Percentiles rank a stretch among this genome's conserved stretches.
Conservation (phyloP, 2,888 invertebrate species). For the Syrista parreyssii region DNA sequence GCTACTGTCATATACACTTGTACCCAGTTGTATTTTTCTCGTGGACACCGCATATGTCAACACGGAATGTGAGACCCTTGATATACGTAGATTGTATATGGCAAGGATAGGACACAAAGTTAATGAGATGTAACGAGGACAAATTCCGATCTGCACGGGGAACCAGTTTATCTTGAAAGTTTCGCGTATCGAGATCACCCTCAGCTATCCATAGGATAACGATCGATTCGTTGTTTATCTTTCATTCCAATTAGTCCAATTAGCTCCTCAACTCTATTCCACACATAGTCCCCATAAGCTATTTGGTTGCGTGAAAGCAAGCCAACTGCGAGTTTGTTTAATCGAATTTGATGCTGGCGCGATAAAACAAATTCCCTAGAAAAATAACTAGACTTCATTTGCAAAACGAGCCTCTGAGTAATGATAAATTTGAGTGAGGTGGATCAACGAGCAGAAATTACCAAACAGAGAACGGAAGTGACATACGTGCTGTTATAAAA, state of each 20-base stretch:
- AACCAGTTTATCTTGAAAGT: conserved; percentile 55
- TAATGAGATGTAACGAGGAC: conserved; percentile 60
- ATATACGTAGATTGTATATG: conserved; percentile 2
- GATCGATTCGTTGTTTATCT: conserved; percentile 8
- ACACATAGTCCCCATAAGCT: not conserved
- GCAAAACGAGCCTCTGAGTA: too few relatives aligned
- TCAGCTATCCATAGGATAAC: not conserved
- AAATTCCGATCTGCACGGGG: conserved; percentile 49
- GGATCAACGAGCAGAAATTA: not conserved
- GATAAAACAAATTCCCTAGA: not conserved
- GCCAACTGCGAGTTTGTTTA: not conserved
- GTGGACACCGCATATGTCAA: not conserved
- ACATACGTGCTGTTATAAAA: not conserved
- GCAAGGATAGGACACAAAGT: conserved; percentile 23
- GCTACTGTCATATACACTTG: not conserved
- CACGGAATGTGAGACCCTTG: conserved; percentile 3
- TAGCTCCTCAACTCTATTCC: not conserved
- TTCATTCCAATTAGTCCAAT: conserved; percentile 4
- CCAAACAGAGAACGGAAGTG: not conserved
- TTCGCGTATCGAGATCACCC: conserved; percentile 42
- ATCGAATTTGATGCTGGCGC: not conserved
- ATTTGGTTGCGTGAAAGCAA: not conserved
- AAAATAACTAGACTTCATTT: not conserved
- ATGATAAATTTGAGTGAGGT: not conserved
- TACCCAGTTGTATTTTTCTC: not conserved